phyloP scores from a whole-genome alignment of 2,113 vertebrate species.

The Psilopsiagon aurifrons region DNA sequence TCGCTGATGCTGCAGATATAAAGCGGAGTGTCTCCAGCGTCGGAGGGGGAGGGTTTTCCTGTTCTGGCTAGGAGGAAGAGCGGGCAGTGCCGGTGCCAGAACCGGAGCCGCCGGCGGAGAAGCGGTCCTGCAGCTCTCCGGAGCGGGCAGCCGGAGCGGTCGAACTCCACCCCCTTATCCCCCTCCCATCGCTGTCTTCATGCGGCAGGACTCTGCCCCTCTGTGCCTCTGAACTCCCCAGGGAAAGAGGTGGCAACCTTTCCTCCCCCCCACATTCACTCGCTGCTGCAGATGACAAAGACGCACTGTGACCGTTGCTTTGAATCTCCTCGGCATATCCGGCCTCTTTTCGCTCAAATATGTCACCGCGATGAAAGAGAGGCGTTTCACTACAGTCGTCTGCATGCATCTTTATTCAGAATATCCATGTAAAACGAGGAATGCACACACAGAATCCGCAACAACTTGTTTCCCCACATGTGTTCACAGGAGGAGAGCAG shows the following conservation, averaged over 20 bases:
- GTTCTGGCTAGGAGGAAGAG: neutral
- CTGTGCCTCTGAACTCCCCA: neutral
- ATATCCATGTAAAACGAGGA: neutral
- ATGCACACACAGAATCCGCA: neutral
- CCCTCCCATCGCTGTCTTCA: neutral
- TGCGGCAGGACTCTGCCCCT: neutral
- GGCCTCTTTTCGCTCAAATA: neutral
- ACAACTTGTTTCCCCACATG: conserved; percentile 16
- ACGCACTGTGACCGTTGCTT: neutral
- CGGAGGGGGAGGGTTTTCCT: neutral
- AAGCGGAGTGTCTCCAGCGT: neutral
- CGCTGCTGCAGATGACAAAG: neutral
- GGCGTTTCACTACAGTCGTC: neutral
- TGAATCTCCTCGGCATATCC: neutral
- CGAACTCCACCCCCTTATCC: neutral
- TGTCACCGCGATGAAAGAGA: neutral
- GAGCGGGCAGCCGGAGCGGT: neutral
- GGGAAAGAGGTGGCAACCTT: conserved; percentile 28
- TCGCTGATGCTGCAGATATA: conserved; percentile 83
- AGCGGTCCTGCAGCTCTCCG: neutral
- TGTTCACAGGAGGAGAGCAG: neutral
- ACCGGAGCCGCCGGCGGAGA: neutral
- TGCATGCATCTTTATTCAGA: neutral
- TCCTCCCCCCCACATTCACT: neutral
- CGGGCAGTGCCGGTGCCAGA: neutral